Conservation (phyloP, 35 echinoderm and acorn worm genomes). For the Acanthaster planci region DNA sequence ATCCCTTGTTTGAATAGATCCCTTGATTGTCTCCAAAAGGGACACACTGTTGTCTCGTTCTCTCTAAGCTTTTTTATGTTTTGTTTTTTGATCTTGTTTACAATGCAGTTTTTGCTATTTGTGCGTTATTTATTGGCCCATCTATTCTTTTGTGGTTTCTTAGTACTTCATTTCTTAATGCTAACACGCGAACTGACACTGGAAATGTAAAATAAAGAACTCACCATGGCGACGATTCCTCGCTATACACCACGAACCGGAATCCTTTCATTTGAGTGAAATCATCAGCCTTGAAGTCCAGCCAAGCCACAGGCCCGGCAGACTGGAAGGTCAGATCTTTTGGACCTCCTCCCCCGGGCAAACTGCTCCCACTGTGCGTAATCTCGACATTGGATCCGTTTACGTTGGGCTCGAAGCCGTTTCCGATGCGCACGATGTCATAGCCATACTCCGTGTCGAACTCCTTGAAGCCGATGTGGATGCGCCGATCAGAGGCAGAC, state of each 20-base stretch:
- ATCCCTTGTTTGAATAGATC: too few species aligned
- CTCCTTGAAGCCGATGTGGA: slow-evolving; percentile 69
- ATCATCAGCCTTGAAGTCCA: slow-evolving; percentile 20
- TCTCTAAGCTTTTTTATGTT: too few species aligned
- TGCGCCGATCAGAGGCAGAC: slow-evolving; percentile 40
- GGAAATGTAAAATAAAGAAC: too few species aligned
- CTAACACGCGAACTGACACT: too few species aligned
- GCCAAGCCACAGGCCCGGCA: slow-evolving; percentile 3
- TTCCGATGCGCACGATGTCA: slow-evolving; percentile 62
- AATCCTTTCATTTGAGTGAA: slow-evolving; percentile 9
- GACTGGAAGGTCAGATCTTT: not conserved
- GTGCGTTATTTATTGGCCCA: too few species aligned
- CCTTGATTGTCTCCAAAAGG: too few species aligned
- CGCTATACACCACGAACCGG: not conserved
- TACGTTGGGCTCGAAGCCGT: slow-evolving; percentile 27
- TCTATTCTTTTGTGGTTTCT: too few species aligned
- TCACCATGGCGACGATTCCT: slow-evolving; percentile 1
- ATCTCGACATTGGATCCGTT: slow-evolving; percentile 23
- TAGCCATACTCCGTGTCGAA: slow-evolving; percentile 52
- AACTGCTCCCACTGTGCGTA: slow-evolving; percentile 27
- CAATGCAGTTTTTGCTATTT: too few species aligned
- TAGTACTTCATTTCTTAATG: too few species aligned
- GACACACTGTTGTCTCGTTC: too few species aligned
- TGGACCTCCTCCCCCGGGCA: not conserved
- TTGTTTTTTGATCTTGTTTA: too few species aligned